phyloP scores from a whole-genome alignment of 2,888 invertebrate species.

The Heliconius ismenius region DNA sequence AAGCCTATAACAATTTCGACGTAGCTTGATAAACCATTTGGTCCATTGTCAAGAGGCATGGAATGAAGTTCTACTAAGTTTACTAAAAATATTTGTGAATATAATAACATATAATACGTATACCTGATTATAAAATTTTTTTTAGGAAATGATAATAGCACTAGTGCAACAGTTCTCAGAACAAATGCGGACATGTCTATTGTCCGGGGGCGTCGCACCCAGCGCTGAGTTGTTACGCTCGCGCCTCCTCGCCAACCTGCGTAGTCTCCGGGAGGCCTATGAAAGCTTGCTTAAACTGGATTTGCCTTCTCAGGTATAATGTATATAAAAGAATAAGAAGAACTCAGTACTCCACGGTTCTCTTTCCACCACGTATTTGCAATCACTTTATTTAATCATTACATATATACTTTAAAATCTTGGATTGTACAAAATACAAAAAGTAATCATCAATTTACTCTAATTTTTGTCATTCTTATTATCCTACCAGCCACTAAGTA shows the following conservation, averaged over 20 bases:
- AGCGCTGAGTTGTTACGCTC: constrained; percentile 76
- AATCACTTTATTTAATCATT: no score
- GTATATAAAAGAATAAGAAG: not conserved
- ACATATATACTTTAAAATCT: no score
- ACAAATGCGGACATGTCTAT: constrained; percentile 87
- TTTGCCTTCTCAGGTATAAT: constrained; percentile 88
- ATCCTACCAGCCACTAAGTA: constrained; percentile 85
- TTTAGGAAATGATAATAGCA: constrained; percentile 89
- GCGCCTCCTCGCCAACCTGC: constrained; percentile 85
- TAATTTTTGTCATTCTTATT: not conserved
- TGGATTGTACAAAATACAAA: not conserved
- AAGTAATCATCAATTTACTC: not conserved
- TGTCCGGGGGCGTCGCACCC: constrained; percentile 82
- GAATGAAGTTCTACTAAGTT: no score
- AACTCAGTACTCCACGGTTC: no score
- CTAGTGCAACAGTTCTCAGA: constrained; percentile 88
- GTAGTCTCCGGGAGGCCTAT: constrained; percentile 89
- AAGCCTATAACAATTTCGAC: no score
- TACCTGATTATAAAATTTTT: not conserved
- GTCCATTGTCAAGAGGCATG: no score
- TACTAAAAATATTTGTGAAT: no score
- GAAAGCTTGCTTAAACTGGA: constrained; percentile 91
- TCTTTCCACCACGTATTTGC: no score
- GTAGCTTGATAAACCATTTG: no score
- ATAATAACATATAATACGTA: not conserved